Conservation (phyloP, 2,797 vertebrate species). For the Peromyscus melanophrys region DNA sequence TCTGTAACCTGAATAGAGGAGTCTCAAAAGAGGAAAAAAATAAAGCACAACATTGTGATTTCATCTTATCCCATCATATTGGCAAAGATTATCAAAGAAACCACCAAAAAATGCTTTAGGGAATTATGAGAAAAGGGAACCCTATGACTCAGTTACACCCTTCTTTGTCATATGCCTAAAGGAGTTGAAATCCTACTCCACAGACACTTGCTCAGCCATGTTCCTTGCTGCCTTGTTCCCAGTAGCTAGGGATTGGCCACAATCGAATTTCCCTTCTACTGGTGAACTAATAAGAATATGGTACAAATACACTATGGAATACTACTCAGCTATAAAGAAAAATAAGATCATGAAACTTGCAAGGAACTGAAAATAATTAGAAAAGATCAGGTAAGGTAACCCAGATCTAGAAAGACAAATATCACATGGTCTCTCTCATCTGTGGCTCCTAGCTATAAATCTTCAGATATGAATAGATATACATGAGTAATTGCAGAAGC, state of each 20-base stretch:
- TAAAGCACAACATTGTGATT: not conserved
- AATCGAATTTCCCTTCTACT: not conserved
- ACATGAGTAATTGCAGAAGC: not conserved
- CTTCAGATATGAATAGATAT: not conserved
- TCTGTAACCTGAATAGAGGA: not conserved
- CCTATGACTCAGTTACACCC: not conserved
- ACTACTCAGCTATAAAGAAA: not conserved
- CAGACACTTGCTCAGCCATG: not conserved
- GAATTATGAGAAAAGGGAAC: not conserved
- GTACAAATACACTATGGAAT: not conserved
- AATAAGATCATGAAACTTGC: not conserved
- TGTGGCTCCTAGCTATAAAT: not conserved
- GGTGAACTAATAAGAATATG: not conserved
- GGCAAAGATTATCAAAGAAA: not conserved
- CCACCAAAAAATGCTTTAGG: not conserved
- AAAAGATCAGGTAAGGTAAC: not conserved
- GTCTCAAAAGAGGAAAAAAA: not conserved
- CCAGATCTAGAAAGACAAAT: not conserved
- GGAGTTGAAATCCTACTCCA: not conserved
- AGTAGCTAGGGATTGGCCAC: too few species aligned
- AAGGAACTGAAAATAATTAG: not conserved
- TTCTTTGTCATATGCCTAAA: not conserved
- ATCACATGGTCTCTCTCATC: not conserved
- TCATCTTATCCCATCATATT: not conserved
- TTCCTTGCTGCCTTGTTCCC: not conserved